Evolutionary conservation across 2,888 invertebrate genomes (phyloP), one percentile per base, ranked within the genome.

Genomic region (Archips crataeganus): DNA sequence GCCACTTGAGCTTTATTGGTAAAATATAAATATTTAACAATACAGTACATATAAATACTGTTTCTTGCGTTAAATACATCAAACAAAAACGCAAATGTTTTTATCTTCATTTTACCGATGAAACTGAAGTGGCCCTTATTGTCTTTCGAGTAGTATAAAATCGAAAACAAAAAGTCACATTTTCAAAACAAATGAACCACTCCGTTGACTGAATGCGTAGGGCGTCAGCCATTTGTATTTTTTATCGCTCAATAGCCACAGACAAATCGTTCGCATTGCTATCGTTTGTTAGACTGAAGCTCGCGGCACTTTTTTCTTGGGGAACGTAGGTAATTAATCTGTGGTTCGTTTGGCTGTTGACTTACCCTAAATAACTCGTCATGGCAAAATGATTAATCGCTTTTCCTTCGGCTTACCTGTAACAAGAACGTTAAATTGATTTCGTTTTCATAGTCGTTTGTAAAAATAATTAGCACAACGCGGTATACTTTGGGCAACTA

Each of bases 281-380:
- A 59, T 73, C 68, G 68, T 73, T 73, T 51, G 59, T 64, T 59
- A 45, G 47, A 42, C 63, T 34, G 63, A 39, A 11, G 23, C 49
- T 59, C 32, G 49, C 39, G 47, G 57, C 68, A 42, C 49, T 66
- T 60, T 63, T 62, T 69, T 69, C 49, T 51, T 60, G 11, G 10
- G 15, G n/a, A 54, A 54, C 51, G 11, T 73, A 54, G 42, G 11
- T 73, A 65, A 74, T 70, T 70, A 74, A 74, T 74, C 70, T 65
- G 70, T 65, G 70, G 60, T 42, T 51, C 42, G 54, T 54, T 13
- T n/a, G 8, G 15, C 54, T 64, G 54, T 64, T 49, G 69, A 74
- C 74, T 74, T 65, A 74, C 72, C 23, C 67, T 74, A 64, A 73
- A 69, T 60, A 63, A 45, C 23, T 67, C 54, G 49, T 64, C 54